phyloP scores from a whole-genome alignment of 1,140 invertebrate species.

The Mamestra configurata region DNA sequence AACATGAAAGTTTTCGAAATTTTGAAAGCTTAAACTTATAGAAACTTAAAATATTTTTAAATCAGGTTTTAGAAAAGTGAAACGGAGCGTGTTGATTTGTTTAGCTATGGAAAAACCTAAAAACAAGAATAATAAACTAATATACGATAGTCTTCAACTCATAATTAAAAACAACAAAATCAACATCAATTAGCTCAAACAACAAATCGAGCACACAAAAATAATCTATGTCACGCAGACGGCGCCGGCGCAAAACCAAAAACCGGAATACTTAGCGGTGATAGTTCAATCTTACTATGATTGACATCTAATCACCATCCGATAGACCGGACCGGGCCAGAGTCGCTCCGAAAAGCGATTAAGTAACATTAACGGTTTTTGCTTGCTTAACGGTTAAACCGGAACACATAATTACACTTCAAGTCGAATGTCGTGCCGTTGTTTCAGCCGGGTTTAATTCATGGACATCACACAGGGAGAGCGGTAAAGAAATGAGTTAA shows the following conservation, averaged over 20 bases:
- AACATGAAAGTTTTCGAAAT: too few species aligned
- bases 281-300: slow-evolving; percentile 33
- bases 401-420: slow-evolving; percentile 59
- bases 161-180: slow-evolving; percentile 3
- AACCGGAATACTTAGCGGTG: slow-evolving; percentile 27
- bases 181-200: slow-evolving; percentile 10
- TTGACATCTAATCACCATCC: slow-evolving; percentile 42
- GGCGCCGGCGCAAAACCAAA: slow-evolving; percentile 34
- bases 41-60: background rate
- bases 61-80: slow-evolving; percentile 1
- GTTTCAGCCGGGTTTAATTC: slow-evolving; percentile 57
- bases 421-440: slow-evolving; percentile 54
- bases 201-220: slow-evolving; percentile 8
- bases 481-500: slow-evolving; percentile 51
- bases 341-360: slow-evolving; percentile 40
- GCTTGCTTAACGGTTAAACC: slow-evolving; percentile 57
- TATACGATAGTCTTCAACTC: background rate
- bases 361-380: slow-evolving; percentile 57
- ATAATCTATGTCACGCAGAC: slow-evolving; percentile 17
- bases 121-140: background rate
- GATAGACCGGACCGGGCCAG: slow-evolving; percentile 24
- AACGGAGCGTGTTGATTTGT: background rate
- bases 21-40: background rate
- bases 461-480: slow-evolving; percentile 41
- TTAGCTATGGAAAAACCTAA: background rate